phyloP scores from a whole-genome alignment of 92 coral and sea anemone genomes.

The Phymanthus crucifer region DNA sequence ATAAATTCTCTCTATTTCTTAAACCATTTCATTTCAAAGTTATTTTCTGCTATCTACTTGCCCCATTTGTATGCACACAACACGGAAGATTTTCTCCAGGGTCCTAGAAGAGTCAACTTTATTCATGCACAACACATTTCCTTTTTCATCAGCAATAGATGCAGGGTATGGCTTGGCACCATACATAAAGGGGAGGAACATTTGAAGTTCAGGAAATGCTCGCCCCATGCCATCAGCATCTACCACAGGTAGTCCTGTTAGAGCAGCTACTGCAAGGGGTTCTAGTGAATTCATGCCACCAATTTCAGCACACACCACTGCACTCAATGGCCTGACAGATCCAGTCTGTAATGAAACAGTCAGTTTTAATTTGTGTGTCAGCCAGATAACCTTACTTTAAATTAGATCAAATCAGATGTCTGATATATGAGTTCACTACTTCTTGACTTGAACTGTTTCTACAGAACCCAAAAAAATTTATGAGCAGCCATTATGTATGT shows the following conservation, averaged over 20 bases:
- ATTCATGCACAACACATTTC: slow-evolving; percentile 47
- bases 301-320: slow-evolving; percentile 69
- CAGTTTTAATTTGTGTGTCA: too few species aligned
- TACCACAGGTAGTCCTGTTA: slow-evolving; percentile 83
- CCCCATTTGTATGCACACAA: slow-evolving; percentile 74
- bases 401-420: too few species aligned
- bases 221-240: slow-evolving; percentile 99
- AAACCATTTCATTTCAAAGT: too few species aligned
- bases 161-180: slow-evolving; percentile 77
- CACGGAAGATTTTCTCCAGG: slow-evolving; percentile 75
- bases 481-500: too few species aligned
- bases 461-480: too few species aligned
- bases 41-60: slow-evolving; percentile 14
- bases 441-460: too few species aligned
- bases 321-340: slow-evolving; percentile 47
- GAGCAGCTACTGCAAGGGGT: slow-evolving; percentile 78
- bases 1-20: too few species aligned
- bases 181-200: slow-evolving; percentile 80
- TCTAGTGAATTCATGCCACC: slow-evolving; percentile 92
- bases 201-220: slow-evolving; percentile 95
- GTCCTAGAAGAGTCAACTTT: slow-evolving; percentile 63
- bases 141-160: slow-evolving; percentile 70
- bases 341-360: slow-evolving; percentile 29
- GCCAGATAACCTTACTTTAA: too few species aligned
- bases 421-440: too few species aligned